phyloP scores from a whole-genome alignment of 2,888 invertebrate genomes.

The Agrenia bidenticulata region DNA sequence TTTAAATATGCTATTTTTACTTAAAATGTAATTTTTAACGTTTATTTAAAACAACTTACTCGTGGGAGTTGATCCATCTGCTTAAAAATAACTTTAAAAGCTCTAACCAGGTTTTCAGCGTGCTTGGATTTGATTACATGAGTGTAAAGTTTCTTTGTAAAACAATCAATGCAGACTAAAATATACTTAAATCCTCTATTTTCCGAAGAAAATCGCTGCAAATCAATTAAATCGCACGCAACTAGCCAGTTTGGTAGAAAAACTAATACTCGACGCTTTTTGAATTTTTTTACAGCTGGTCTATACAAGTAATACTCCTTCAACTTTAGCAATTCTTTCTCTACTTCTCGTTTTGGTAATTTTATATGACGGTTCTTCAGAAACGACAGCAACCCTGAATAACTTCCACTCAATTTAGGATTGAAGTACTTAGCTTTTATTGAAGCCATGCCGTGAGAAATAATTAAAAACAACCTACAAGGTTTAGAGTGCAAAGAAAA shows the following conservation, averaged over 20 bases:
- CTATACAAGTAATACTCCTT: conserved; percentile 13
- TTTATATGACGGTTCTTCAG: background rate
- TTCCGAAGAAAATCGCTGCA: background rate
- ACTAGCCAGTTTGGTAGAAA: conserved; percentile 9
- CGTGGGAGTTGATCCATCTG: background rate
- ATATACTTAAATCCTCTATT: conserved; percentile 12
- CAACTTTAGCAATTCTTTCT: conserved; percentile 7
- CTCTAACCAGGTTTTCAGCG: background rate
- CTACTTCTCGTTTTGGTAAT: background rate
- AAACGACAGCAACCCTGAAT: background rate
- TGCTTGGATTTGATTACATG: background rate
- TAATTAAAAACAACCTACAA: too few relatives aligned
- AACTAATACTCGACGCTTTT: conserved; percentile 3
- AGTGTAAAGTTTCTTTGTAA: background rate
- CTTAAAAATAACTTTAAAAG: conserved; percentile 16
- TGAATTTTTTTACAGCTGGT: conserved; percentile 3
- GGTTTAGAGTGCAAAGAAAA: too few relatives aligned
- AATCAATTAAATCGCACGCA: conserved; percentile 11
- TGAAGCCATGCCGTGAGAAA: too few relatives aligned
- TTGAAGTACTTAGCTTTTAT: conserved; percentile 13
- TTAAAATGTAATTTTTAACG: background rate
- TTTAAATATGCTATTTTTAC: too few relatives aligned
- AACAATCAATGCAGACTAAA: background rate
- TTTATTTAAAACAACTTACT: background rate
- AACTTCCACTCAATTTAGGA: conserved; percentile 3